phyloP scores from a whole-genome alignment of 2,888 invertebrate species.

The Arrhopalites spinosus region DNA sequence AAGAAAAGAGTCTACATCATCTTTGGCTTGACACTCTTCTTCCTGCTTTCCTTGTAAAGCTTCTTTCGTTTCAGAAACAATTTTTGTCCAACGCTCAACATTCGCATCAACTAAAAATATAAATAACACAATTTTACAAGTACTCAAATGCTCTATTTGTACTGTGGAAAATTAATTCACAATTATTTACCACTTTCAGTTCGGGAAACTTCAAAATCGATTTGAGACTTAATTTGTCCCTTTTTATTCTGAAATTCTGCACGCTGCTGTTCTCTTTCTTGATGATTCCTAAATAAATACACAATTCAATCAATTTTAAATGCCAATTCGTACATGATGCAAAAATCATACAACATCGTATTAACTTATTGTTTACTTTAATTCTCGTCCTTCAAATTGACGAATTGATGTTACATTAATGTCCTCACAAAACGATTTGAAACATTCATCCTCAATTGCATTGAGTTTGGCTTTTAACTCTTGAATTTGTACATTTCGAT shows the following conservation, averaged over 20 bases:
- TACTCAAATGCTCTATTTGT: background rate
- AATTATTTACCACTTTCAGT: slow-evolving; percentile 80
- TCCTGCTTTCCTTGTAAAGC: slow-evolving; percentile 48
- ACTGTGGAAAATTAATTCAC: background rate
- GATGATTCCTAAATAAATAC: slow-evolving; percentile 73
- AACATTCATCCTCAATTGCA: slow-evolving; percentile 94
- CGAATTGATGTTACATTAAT: slow-evolving; percentile 96
- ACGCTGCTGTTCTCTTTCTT: slow-evolving; percentile 91
- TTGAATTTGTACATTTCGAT: slow-evolving; percentile 81
- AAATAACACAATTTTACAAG: background rate
- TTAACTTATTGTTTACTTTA: slow-evolving; percentile 64
- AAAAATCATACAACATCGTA: no score
- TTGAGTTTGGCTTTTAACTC: slow-evolving; percentile 95
- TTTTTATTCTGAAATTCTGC: slow-evolving; percentile 97
- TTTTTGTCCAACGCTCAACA: slow-evolving; percentile 53
- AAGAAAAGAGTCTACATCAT: slow-evolving; percentile 50
- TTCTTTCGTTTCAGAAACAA: slow-evolving; percentile 50
- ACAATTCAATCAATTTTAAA: background rate
- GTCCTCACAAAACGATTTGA: slow-evolving; percentile 87
- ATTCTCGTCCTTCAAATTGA: slow-evolving; percentile 96
- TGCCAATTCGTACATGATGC: no score
- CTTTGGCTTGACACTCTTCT: slow-evolving; percentile 52
- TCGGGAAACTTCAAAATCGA: slow-evolving; percentile 93
- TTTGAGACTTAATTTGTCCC: slow-evolving; percentile 88
- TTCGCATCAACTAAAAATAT: slow-evolving; percentile 47